These are phyloP conservation scores for Drosophila malerkotliana DNA, from an alignment of 1,140 invertebrate species.

Conservation along the genomic window DNA sequence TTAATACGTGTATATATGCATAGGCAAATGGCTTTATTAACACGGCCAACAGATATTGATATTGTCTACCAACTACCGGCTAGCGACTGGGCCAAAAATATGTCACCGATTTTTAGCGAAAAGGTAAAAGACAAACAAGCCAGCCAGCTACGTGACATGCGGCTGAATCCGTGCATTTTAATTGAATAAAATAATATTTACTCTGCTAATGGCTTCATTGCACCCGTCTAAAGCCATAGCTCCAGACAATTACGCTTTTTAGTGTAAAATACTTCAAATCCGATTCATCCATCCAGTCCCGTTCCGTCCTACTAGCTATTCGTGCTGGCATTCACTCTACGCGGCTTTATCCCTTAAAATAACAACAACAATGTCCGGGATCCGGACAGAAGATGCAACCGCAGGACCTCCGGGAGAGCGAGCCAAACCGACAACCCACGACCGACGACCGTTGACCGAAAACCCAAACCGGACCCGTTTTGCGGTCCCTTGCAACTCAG, in stretches of 20 bases:
- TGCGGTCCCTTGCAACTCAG: neutral
- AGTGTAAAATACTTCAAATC: constrained; percentile 50
- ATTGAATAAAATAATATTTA: constrained; percentile 82
- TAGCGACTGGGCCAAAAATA: constrained; percentile 28
- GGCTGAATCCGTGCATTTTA: constrained; percentile 69
- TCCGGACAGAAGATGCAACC: constrained; percentile 26
- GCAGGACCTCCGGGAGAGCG: constrained; percentile 8
- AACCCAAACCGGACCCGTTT: constrained; percentile 30
- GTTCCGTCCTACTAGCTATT: constrained; percentile 24
- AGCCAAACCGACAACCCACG: constrained; percentile 7
- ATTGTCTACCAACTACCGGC: constrained; percentile 9
- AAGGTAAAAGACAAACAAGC: constrained; percentile 28
- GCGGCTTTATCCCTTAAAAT: constrained; percentile 56
- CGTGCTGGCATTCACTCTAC: constrained; percentile 26
- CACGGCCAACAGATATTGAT: constrained; percentile 39
- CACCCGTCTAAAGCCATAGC: constrained; percentile 34
- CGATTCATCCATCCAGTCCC: constrained; percentile 32
- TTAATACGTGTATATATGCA: constrained; percentile 57
- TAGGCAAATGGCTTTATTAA: constrained; percentile 76
- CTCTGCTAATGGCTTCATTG: constrained; percentile 76
- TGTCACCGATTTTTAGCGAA: constrained; percentile 45
- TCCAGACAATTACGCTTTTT: constrained; percentile 57
- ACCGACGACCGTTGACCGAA: constrained; percentile 19
- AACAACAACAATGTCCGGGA: constrained; percentile 22
- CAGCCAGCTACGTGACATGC: constrained; percentile 51